phyloP scores from a whole-genome alignment of 1,140 invertebrate genomes.

The Listronotus bonariensis region DNA sequence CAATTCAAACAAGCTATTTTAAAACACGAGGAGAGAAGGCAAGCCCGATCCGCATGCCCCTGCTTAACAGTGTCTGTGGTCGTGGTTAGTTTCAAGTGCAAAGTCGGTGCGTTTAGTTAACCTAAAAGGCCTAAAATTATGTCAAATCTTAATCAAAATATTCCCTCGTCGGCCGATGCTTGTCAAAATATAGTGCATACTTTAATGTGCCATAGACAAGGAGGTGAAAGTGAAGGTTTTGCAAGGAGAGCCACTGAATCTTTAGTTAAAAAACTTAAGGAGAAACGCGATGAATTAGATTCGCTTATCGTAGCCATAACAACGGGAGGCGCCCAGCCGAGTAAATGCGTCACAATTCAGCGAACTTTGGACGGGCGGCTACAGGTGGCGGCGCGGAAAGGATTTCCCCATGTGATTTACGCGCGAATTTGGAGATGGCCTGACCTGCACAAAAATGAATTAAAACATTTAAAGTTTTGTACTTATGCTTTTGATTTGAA shows the following conservation, averaged over 20 bases:
- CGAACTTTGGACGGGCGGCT: conserved; percentile 94
- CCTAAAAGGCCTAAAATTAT: conserved; percentile 19
- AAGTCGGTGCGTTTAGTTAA: conserved; percentile 22
- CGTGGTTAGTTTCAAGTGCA: conserved; percentile 27
- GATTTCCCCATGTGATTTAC: conserved; percentile 99
- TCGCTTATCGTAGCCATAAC: conserved; percentile 96
- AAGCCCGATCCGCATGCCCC: conserved; percentile 9
- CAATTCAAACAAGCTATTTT: no score
- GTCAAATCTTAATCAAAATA: conserved; percentile 21
- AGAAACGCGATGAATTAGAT: conserved; percentile 96
- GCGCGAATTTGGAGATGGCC: conserved; percentile 98
- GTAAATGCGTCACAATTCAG: conserved; percentile 99
- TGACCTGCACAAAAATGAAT: conserved; percentile 97
- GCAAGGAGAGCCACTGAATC: conserved; percentile 96
- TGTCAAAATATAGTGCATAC: conserved; percentile 96
- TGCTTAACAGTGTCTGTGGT: conserved; percentile 23
- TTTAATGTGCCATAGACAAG: conserved; percentile 95
- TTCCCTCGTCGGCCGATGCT: conserved; percentile 92
- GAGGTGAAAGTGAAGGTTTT: conserved; percentile 93
- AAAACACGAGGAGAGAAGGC: background rate
- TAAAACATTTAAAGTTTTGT: conserved; percentile 96
- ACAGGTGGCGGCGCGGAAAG: conserved; percentile 97
- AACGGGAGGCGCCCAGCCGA: conserved; percentile 94
- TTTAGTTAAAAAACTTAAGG: conserved; percentile 95
- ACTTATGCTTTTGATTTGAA: conserved; percentile 91